Evolutionary conservation across 2,113 vertebrate genomes (phyloP), one percentile per base, ranked within the genome.

Genomic region (Atherinomorus stipes): DNA sequence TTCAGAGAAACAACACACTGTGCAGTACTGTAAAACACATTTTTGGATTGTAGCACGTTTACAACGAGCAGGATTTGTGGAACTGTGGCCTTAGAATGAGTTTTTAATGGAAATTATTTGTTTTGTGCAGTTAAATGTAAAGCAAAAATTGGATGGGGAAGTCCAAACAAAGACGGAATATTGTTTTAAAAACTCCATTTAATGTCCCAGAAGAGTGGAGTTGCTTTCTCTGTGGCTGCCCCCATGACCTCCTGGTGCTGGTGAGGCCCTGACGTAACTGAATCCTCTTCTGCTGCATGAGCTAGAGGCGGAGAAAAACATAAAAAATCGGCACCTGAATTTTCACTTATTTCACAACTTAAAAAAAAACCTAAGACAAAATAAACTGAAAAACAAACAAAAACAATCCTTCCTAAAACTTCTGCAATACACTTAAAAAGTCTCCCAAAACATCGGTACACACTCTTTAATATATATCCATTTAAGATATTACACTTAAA

Each of bases 151-250:
- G 21, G 34, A 51, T 44, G 13, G 38, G 12, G 53, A 15, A 28
- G 44, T 64, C 18, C n/a, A 72, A 31, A 74, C n/a, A 61, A 18
- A 34, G 12, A 18, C 56, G 75, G 23, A 44, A 67, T n/a, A 62
- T 10, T 42, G 16, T 1, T 53, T 85, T 64, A 93, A 60, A 70
- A n/a, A 42, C 52, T 88, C 88, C 82, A 89, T 25, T 90, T 86
- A 69, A 91, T 89, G 77, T 93, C 85, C 86, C 69, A 84, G 66
- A 84, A 88, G 8, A 73, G 71, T 18, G 77, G 68, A 34, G 72
- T 59, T 13, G 71, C 63, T 83, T 81, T 85, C 61, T 83, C 77
- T 31, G 89, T 80, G 53, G 78, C 26, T 31, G 82, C 19, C 5
- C 45, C 67, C 49, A 19, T 15, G 40, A 78, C 40, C 23, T 84